phyloP scores from a whole-genome alignment of 1,140 invertebrate genomes.

The Pentalonia nigronervosa region DNA sequence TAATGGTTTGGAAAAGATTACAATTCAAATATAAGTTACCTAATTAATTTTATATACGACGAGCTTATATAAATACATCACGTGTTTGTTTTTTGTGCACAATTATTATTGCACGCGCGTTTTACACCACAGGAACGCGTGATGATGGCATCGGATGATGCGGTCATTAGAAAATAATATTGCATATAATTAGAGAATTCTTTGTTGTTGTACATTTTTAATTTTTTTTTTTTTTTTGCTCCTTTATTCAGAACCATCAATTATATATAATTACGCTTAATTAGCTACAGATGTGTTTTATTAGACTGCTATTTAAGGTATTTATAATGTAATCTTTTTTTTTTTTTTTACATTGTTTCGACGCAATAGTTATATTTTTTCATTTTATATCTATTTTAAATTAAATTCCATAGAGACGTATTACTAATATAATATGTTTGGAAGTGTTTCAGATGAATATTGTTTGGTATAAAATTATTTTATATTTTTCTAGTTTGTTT shows the following conservation, averaged over 20 bases:
- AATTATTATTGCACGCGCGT: neutral
- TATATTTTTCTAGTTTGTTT: neutral
- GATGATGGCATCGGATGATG: neutral
- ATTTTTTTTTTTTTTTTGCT: neutral
- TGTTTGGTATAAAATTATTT: neutral
- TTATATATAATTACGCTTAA: neutral
- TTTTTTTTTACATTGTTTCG: neutral
- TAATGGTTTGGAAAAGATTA: neutral
- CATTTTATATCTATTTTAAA: neutral
- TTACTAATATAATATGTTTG: neutral
- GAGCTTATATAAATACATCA: neutral
- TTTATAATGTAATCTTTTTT: constrained; percentile 18
- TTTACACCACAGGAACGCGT: neutral
- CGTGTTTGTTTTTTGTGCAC: neutral
- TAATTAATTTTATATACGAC: too few relatives aligned
- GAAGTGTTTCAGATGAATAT: neutral
- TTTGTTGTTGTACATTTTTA: neutral
- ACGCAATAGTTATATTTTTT: neutral
- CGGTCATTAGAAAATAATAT: neutral
- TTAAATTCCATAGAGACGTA: neutral
- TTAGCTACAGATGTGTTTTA: constrained; percentile 15
- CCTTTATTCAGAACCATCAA: neutral
- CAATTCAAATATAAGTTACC: neutral
- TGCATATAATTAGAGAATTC: neutral
- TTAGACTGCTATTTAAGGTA: neutral